Percentiles rank a stretch among this genome's conserved stretches.
Conservation (phyloP, 2,888 invertebrate genomes). For the Poecilus cupreus region DNA sequence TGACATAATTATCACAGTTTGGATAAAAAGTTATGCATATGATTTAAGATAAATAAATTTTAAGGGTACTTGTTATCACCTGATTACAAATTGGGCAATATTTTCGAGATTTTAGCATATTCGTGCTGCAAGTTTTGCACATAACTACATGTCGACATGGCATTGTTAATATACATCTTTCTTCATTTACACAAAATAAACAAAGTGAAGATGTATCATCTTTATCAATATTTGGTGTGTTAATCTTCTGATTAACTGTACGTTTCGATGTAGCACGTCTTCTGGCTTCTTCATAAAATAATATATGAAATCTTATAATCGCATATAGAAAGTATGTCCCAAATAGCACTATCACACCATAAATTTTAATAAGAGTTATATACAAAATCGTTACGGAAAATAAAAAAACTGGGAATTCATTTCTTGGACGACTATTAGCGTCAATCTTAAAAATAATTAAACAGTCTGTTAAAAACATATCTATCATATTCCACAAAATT, state of each 20-base stretch:
- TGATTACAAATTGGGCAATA: constrained; percentile 36
- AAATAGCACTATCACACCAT: neutral
- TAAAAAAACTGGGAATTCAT: neutral
- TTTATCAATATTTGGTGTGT: neutral
- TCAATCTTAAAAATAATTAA: neutral
- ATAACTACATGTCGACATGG: constrained; percentile 20
- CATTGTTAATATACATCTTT: constrained; percentile 28
- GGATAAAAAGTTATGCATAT: neutral
- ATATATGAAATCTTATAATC: neutral
- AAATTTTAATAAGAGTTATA: neutral
- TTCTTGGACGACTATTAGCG: neutral
- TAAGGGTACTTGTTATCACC: neutral
- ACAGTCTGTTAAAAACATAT: neutral
- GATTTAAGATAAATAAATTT: constrained; percentile 8
- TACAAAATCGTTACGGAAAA: neutral
- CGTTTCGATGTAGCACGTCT: neutral
- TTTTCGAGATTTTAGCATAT: neutral
- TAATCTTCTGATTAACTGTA: neutral
- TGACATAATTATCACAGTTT: neutral
- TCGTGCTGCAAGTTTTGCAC: neutral
- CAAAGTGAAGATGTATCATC: neutral
- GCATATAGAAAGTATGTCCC: neutral
- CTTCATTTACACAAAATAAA: constrained; percentile 15
- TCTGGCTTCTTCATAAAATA: neutral
- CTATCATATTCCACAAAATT: neutral